Evolutionary conservation across 2,888 invertebrate species (phyloP).

Genomic region (Eupithecia abbreviata): DNA sequence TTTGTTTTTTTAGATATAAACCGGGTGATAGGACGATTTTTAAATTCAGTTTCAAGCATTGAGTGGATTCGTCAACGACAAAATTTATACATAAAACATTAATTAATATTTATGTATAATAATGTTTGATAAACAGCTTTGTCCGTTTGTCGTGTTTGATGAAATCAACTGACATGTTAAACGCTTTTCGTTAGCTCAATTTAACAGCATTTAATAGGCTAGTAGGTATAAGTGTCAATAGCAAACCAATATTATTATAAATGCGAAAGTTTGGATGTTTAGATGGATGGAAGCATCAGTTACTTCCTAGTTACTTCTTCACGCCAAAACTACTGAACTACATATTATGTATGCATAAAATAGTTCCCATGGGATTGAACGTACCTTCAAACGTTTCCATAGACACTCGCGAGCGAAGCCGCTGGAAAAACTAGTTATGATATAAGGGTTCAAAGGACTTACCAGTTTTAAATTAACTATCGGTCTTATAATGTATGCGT

Average conservation of each 20-base stretch:
- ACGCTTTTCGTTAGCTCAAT: not conserved
- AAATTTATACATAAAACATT: not conserved
- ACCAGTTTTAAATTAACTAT: constrained; percentile 29
- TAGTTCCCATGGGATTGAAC: no score
- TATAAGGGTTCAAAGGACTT: constrained; percentile 5
- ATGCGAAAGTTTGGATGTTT: no score
- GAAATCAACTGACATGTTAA: not conserved
- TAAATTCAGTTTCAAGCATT: not conserved
- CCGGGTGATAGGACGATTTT: not conserved
- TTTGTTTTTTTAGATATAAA: not conserved
- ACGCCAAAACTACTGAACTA: no score
- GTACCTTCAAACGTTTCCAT: no score
- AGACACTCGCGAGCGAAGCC: no score
- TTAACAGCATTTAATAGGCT: not conserved
- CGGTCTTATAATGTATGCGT: constrained; percentile 14
- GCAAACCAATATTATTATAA: no score
- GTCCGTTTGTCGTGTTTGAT: no score
- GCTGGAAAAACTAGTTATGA: not conserved
- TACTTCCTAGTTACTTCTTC: no score
- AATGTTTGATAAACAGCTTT: no score
- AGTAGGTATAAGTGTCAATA: not conserved
- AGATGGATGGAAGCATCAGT: no score
- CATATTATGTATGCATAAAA: no score
- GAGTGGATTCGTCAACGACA: not conserved
- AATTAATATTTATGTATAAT: no score